Evolutionary conservation across 2,888 invertebrate species (phyloP).

Genomic region (Carabus problematicus): DNA sequence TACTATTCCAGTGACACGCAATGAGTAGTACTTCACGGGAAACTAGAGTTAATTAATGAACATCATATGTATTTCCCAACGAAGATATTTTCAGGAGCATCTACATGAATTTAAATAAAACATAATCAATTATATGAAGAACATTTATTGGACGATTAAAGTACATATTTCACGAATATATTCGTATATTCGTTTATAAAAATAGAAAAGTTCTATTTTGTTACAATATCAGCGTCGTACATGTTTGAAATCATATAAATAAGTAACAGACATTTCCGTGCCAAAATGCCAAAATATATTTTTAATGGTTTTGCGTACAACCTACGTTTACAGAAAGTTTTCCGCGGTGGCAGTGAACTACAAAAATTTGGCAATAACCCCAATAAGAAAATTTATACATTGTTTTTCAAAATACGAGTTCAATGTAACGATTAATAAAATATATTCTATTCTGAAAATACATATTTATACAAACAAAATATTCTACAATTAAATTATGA

Average conservation of each 20-base stretch:
- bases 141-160: too few species aligned
- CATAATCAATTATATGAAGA: too few species aligned
- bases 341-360: conserved; percentile 17
- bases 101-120: too few species aligned
- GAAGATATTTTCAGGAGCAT: too few species aligned
- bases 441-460: background rate
- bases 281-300: conserved; percentile 24
- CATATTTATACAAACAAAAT: conserved; percentile 8
- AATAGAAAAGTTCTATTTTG: too few species aligned
- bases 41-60: too few species aligned
- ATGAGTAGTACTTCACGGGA: too few species aligned
- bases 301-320: conserved; percentile 8
- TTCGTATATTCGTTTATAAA: conserved; percentile 5
- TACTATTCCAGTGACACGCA: too few species aligned
- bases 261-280: conserved; percentile 24
- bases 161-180: too few species aligned
- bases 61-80: too few species aligned
- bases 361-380: conserved; percentile 3
- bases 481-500: background rate
- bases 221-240: conserved; percentile 5
- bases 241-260: conserved; percentile 25
- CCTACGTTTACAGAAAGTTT: conserved; percentile 18
- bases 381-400: background rate
- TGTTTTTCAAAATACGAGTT: background rate
- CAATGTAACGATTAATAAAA: conserved; percentile 3